Conservation (phyloP, 2,888 invertebrate species). For the Plagodis pulveraria region DNA sequence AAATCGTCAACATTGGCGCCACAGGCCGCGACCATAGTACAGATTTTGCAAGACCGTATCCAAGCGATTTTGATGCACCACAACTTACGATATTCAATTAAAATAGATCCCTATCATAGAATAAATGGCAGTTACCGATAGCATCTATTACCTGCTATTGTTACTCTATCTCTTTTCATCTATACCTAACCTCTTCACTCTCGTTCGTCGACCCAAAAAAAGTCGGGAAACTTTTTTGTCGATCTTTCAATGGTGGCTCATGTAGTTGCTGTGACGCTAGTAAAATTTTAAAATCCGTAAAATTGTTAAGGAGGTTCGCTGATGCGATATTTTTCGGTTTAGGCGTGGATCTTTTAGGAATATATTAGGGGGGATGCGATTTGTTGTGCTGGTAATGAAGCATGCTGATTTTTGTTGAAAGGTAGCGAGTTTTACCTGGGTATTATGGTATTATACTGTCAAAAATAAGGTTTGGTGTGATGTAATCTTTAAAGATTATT, state of each 20-base stretch:
- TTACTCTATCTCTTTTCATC: conserved; percentile 43
- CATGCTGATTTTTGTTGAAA: conserved; percentile 12
- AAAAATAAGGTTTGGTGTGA: too few species aligned
- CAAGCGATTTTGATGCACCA: conserved; percentile 33
- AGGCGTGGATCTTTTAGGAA: conserved; percentile 13
- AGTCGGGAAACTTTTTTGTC: conserved; percentile 21
- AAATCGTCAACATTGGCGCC: conserved; percentile 25
- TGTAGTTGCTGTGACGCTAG: conserved; percentile 13
- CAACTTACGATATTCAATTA: conserved; percentile 38
- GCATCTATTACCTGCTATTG: conserved; percentile 64
- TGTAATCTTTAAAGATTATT: too few species aligned
- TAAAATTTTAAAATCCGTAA: conserved; percentile 27
- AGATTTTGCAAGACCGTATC: conserved; percentile 33
- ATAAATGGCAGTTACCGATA: background rate
- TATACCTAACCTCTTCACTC: conserved; percentile 1
- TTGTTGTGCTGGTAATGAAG: conserved; percentile 14
- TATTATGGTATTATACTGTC: too few species aligned
- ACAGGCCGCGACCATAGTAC: conserved; percentile 21
- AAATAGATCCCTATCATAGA: conserved; percentile 29
- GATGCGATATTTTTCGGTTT: conserved; percentile 9
- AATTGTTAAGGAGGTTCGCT: conserved; percentile 20
- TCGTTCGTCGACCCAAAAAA: conserved; percentile 44
- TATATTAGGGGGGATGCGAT: conserved; percentile 4
- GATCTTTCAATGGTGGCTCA: conserved; percentile 20
- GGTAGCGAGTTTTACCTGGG: background rate